A percentile compares a stretch with the other conserved stretches of the same genome.
Evolutionary conservation across 2,797 vertebrate species (phyloP).

Genomic region (Fistularia tabacaria): DNA sequence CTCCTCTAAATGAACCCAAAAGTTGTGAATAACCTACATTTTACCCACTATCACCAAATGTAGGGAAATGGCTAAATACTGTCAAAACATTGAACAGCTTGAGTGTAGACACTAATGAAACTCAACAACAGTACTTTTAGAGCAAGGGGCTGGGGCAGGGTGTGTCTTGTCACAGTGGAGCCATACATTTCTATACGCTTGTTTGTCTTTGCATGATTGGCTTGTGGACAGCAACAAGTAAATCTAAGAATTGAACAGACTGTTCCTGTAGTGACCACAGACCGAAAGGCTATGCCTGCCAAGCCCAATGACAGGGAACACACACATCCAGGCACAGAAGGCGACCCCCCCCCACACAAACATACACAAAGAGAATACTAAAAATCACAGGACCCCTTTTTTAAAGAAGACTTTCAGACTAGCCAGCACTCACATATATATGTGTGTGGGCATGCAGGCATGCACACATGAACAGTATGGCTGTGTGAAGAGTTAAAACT

Average conservation of each 20-base stretch:
- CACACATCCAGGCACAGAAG: background rate
- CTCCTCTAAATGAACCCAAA: too few relatives aligned
- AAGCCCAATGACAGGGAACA: slow-evolving; percentile 32
- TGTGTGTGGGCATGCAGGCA: background rate
- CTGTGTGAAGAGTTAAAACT: too few relatives aligned
- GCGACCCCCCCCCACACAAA: background rate
- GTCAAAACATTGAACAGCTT: background rate
- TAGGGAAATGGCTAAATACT: too few relatives aligned
- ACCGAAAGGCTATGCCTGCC: slow-evolving; percentile 46
- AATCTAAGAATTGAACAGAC: slow-evolving; percentile 46
- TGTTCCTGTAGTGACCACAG: slow-evolving; percentile 34
- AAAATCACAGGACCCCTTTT: too few relatives aligned
- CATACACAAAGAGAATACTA: slow-evolving; percentile 3
- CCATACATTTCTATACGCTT: slow-evolving; percentile 35
- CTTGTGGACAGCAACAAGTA: slow-evolving; percentile 47
- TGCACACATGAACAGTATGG: background rate
- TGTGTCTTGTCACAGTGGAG: slow-evolving; percentile 20
- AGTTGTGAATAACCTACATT: too few relatives aligned
- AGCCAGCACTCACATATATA: too few relatives aligned
- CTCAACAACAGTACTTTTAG: slow-evolving; percentile 2
- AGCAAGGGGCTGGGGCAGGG: background rate
- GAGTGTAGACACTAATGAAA: background rate
- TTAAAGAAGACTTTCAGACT: too few relatives aligned
- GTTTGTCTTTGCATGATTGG: slow-evolving; percentile 49
- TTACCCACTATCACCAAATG: too few relatives aligned